Percentiles rank a stretch among this genome's conserved stretches.
phyloP scores from a whole-genome alignment of 2,113 vertebrate genomes.

The Stegostoma tigrinum region DNA sequence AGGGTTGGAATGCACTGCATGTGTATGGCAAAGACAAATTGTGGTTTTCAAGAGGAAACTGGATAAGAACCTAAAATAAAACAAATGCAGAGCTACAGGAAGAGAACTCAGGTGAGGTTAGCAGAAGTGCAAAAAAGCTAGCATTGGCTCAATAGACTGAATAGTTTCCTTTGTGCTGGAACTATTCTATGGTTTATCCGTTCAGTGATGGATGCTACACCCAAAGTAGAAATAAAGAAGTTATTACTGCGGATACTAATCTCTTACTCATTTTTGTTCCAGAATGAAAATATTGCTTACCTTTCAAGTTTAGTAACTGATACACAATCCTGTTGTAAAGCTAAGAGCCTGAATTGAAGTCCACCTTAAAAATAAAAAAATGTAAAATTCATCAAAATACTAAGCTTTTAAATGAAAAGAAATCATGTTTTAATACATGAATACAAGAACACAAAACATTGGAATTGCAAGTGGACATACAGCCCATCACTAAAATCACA shows the following conservation, averaged over 20 bases:
- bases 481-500: background rate
- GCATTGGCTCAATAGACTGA: background rate
- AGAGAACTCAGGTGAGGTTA: background rate
- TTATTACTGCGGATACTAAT: background rate
- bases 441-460: background rate
- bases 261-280: background rate
- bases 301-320: background rate
- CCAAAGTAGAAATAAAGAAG: background rate
- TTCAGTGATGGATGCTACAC: background rate
- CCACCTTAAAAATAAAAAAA: constrained; percentile 15
- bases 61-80: background rate
- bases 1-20: background rate
- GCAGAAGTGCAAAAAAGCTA: background rate
- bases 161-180: background rate
- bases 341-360: background rate
- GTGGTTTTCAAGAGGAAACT: background rate
- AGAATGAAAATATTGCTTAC: background rate
- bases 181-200: background rate
- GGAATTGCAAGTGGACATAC: background rate
- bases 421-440: background rate
- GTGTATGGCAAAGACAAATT: background rate
- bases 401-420: constrained; percentile 2
- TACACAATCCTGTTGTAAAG: too few relatives aligned
- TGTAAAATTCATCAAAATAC: background rate
- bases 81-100: background rate